A percentile compares a stretch with the other conserved stretches of the same genome.
phyloP scores from a whole-genome alignment of 2,113 vertebrate genomes.

The Atrichornis clamosus region DNA sequence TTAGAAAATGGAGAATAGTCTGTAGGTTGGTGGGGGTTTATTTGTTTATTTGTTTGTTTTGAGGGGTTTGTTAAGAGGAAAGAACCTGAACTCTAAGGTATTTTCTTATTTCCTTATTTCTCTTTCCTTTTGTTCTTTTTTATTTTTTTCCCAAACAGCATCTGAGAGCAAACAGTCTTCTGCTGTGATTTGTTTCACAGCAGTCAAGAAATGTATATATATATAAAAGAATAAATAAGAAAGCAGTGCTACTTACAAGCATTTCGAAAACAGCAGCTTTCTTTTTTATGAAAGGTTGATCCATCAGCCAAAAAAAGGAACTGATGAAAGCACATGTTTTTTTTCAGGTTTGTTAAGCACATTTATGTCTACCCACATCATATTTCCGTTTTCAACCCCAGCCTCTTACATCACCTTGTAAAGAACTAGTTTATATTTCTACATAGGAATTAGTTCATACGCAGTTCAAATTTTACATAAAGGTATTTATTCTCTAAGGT shows the following conservation, averaged over 20 bases:
- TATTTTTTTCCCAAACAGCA: not conserved
- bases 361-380: not conserved
- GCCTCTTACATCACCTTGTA: not conserved
- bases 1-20: not conserved
- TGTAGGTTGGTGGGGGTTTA: fast-evolving
- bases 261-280: not conserved
- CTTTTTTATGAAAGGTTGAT: not conserved
- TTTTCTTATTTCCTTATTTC: not conserved
- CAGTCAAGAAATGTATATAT: not conserved
- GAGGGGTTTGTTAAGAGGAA: not conserved
- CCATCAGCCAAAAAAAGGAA: not conserved
- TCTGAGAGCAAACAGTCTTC: not conserved
- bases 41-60: not conserved
- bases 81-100: not conserved
- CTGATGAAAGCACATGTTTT: not conserved
- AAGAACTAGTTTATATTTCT: not conserved
- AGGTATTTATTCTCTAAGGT: not conserved
- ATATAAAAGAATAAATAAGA: not conserved
- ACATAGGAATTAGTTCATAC: not conserved
- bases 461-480: not conserved
- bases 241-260: not conserved
- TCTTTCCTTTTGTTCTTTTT: not conserved
- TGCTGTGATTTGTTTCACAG: not conserved
- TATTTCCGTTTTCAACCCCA: not conserved
- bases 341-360: not conserved